Percentiles rank a stretch among this genome's conserved stretches.
Conservation (phyloP, 92 coral and sea anemone genomes). For the Bergia sp. region DNA sequence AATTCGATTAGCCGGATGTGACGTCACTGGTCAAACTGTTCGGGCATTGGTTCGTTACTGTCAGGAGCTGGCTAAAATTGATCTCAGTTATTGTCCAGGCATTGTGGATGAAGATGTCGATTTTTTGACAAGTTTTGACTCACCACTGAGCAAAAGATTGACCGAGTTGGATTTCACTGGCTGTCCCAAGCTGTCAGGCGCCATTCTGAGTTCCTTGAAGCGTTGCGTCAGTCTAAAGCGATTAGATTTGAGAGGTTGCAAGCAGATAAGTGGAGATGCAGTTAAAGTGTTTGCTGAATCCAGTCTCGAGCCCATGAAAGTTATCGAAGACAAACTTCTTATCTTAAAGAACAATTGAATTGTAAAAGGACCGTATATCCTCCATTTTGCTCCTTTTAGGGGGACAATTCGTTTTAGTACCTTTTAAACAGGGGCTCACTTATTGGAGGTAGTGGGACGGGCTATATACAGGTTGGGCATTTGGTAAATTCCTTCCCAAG, state of each 20-base stretch:
- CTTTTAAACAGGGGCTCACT: not conserved
- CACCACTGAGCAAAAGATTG: slow-evolving; percentile 47
- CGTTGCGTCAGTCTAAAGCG: slow-evolving; percentile 69
- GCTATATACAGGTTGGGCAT: too few species aligned
- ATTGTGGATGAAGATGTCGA: slow-evolving; percentile 87
- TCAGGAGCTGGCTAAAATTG: slow-evolving; percentile 74
- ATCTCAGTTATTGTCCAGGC: slow-evolving; percentile 89
- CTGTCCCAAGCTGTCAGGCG: slow-evolving; percentile 85
- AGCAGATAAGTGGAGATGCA: slow-evolving; percentile 64
- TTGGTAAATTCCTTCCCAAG: too few species aligned
- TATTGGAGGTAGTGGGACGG: too few species aligned
- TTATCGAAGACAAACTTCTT: slow-evolving; percentile 76
- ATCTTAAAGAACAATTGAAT: slow-evolving; percentile 34
- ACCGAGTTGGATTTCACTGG: slow-evolving; percentile 85
- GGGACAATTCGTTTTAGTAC: not conserved
- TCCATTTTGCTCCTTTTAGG: not conserved
- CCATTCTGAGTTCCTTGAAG: slow-evolving; percentile 72
- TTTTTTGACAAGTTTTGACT: slow-evolving; percentile 65
- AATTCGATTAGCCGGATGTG: slow-evolving; percentile 93
- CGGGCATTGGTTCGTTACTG: slow-evolving; percentile 82
- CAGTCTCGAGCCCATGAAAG: slow-evolving; percentile 58
- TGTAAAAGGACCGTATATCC: not conserved
- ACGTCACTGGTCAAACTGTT: slow-evolving; percentile 86
- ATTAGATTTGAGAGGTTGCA: slow-evolving; percentile 85
- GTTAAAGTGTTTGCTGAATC: slow-evolving; percentile 70